These are phyloP conservation scores for Pasiphila rectangulata DNA, from an alignment of 2,888 invertebrate species.

Conservation along the genomic window DNA sequence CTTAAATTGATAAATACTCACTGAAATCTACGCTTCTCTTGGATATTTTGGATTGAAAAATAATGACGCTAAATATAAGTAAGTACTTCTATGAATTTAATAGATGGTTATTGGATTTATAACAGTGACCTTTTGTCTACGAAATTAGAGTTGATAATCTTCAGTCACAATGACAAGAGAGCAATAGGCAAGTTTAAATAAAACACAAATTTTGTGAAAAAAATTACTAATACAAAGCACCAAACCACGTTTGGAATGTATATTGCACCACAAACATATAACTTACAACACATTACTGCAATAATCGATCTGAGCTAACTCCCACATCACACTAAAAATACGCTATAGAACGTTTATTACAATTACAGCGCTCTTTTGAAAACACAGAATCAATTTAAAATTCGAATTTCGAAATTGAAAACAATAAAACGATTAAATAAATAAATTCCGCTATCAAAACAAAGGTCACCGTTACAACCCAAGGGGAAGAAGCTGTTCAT, in stretches of 20 bases:
- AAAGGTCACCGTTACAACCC: slow-evolving; percentile 74
- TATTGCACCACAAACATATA: slow-evolving; percentile 75
- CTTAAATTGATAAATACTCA: slow-evolving; percentile 54
- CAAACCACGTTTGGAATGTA: slow-evolving; percentile 80
- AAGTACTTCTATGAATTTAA: slow-evolving; percentile 38
- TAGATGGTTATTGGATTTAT: slow-evolving; percentile 33
- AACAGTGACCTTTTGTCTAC: slow-evolving; percentile 68
- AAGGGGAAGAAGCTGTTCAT: slow-evolving; percentile 14
- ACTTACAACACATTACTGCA: slow-evolving; percentile 24
- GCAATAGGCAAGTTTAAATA: slow-evolving; percentile 61
- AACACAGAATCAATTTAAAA: background rate
- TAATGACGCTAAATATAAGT: slow-evolving; percentile 37
- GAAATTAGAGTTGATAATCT: slow-evolving; percentile 33
- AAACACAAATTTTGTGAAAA: slow-evolving; percentile 68
- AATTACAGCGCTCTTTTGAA: background rate
- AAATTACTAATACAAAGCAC: slow-evolving; percentile 77
- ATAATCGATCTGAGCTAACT: background rate
- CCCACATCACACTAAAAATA: background rate
- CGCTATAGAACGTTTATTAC: background rate
- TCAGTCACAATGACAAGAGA: slow-evolving; percentile 43
- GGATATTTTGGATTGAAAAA: slow-evolving; percentile 34
- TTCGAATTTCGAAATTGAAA: slow-evolving; percentile 7
- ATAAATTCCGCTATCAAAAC: slow-evolving; percentile 59
- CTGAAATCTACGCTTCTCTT: slow-evolving; percentile 51
- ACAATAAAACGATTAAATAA: slow-evolving; percentile 41